Evolutionary conservation across 2,797 vertebrate genomes (phyloP).

Genomic region (Eremophila alpestris): DNA sequence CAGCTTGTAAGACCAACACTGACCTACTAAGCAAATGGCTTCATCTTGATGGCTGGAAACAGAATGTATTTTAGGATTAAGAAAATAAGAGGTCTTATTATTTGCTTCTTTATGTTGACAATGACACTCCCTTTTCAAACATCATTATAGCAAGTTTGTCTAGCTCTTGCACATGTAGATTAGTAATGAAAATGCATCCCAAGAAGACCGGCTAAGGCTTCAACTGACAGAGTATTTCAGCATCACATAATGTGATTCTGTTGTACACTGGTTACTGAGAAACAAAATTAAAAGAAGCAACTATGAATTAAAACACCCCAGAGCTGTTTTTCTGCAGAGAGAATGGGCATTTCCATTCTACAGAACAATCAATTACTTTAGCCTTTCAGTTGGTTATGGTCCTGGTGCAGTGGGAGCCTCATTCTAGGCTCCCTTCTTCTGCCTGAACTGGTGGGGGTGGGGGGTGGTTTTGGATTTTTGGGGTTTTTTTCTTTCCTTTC

Average conservation of each 20-base stretch:
- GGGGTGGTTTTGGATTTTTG: too few species aligned
- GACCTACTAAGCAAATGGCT: not conserved
- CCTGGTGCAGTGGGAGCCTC: not conserved
- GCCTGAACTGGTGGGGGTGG: not conserved
- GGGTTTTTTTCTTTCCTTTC: too few species aligned
- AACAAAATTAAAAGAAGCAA: not conserved
- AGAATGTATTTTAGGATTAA: not conserved
- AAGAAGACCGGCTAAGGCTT: slow-evolving; percentile 7
- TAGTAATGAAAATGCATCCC: slow-evolving; percentile 26
- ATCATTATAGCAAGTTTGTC: not conserved
- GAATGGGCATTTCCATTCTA: not conserved
- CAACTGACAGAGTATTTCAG: slow-evolving; percentile 12
- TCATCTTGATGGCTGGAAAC: not conserved
- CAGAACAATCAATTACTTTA: not conserved
- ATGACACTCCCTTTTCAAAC: not conserved
- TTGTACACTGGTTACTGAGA: not conserved
- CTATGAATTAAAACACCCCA: not conserved
- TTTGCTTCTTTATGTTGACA: not conserved
- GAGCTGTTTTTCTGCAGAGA: not conserved
- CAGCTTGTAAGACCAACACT: not conserved
- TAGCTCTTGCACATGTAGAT: slow-evolving; percentile 29
- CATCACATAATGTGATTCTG: not conserved
- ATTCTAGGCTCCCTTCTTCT: slow-evolving; percentile 26
- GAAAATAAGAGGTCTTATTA: not conserved
- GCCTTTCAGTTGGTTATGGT: not conserved